A percentile compares a stretch with the other conserved stretches of the same genome.
Evolutionary conservation across 2,113 vertebrate species (phyloP).

Genomic region (Aix galericulata): DNA sequence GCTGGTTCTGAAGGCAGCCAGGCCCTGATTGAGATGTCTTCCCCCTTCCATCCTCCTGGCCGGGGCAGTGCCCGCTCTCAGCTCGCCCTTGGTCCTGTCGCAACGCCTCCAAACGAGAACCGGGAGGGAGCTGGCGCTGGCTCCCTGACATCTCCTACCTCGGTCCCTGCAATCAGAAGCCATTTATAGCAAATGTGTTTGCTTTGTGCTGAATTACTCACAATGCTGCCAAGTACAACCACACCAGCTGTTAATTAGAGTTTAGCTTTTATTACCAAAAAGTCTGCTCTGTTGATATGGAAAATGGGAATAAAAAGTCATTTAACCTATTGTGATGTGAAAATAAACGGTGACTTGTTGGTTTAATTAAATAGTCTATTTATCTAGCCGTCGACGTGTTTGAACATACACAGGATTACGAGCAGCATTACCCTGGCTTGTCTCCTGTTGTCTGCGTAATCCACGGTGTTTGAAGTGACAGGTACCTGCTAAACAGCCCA

Average conservation of each 20-base stretch:
- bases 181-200: constrained; percentile 65
- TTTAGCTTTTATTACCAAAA: constrained; percentile 61
- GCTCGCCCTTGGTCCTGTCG: not conserved
- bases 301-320: constrained; percentile 61
- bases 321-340: constrained; percentile 73
- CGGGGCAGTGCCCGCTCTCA: not conserved
- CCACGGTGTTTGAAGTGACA: not conserved
- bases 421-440: constrained; percentile 1
- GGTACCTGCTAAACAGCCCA: constrained; percentile 45
- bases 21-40: not conserved
- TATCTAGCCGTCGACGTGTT: constrained; percentile 70
- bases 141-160: not conserved
- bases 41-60: not conserved
- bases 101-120: not conserved
- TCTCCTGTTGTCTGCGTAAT: constrained; percentile 47
- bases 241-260: constrained; percentile 65
- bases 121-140: not conserved
- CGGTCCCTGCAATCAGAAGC: constrained; percentile 34
- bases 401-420: constrained; percentile 60
- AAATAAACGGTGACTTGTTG: constrained; percentile 69
- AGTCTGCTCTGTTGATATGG: constrained; percentile 58
- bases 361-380: constrained; percentile 71
- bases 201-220: constrained; percentile 59
- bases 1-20: not conserved
- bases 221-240: constrained; percentile 51